Conservation (phyloP, 2,113 vertebrate genomes). For the Talpa occidentalis region DNA sequence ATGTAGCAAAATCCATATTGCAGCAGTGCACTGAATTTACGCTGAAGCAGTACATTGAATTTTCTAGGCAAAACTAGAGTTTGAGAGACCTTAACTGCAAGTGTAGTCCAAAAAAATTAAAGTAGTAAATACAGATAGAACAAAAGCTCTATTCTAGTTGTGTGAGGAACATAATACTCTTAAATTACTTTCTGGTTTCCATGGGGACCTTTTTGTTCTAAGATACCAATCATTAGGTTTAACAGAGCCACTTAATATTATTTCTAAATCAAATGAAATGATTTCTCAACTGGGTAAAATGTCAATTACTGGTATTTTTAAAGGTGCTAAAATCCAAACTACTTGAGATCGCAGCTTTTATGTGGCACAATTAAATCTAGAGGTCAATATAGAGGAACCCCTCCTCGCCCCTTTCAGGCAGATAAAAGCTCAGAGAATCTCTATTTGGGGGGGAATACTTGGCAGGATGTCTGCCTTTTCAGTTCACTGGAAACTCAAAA, state of each 20-base stretch:
- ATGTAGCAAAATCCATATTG: slow-evolving; percentile 22
- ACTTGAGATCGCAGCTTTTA: slow-evolving; percentile 69
- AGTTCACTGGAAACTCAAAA: slow-evolving; percentile 52
- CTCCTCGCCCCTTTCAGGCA: slow-evolving; percentile 13
- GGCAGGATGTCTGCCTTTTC: neutral
- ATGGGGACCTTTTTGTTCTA: slow-evolving; percentile 87
- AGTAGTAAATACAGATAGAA: slow-evolving; percentile 79
- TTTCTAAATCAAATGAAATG: slow-evolving; percentile 48
- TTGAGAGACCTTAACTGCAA: slow-evolving; percentile 46
- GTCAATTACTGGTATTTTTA: slow-evolving; percentile 66
- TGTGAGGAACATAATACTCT: slow-evolving; percentile 77
- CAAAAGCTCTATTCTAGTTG: slow-evolving; percentile 82
- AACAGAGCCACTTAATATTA: slow-evolving; percentile 66
- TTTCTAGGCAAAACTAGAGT: slow-evolving; percentile 38
- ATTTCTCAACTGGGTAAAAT: slow-evolving; percentile 9
- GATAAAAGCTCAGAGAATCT: slow-evolving; percentile 42
- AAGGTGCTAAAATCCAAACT: slow-evolving; percentile 73
- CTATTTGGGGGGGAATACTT: neutral
- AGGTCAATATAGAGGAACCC: slow-evolving; percentile 41
- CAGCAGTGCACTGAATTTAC: slow-evolving; percentile 12
- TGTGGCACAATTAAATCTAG: slow-evolving; percentile 73
- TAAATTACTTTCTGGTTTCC: slow-evolving; percentile 87
- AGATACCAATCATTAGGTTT: slow-evolving; percentile 74
- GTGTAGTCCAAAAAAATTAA: slow-evolving; percentile 73
- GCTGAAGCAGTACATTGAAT: neutral